Percentiles rank a stretch among this genome's conserved stretches.
Evolutionary conservation across 2,888 invertebrate species (phyloP).

Genomic region (Acronicta aceris): DNA sequence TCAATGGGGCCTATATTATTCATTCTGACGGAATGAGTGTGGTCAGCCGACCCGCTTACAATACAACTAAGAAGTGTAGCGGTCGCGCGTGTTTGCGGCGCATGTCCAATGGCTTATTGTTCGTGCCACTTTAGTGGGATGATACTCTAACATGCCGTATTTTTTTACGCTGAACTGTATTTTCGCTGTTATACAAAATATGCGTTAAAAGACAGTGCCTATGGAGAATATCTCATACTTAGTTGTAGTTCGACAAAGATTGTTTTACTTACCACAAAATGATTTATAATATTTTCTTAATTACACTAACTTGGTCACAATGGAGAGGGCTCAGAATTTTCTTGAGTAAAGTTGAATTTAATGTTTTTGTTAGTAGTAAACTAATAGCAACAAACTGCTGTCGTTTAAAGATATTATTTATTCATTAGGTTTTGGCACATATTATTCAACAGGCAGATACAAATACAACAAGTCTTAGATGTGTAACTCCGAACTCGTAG

Average conservation of each 20-base stretch:
- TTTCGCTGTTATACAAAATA: too few species aligned
- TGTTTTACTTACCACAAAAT: slow-evolving; percentile 22
- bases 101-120: neutral
- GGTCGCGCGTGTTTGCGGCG: neutral
- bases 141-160: neutral
- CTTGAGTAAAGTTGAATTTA: slow-evolving; percentile 7
- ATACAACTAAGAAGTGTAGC: too few species aligned
- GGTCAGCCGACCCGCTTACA: too few species aligned
- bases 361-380: slow-evolving; percentile 13
- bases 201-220: slow-evolving; percentile 51
- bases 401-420: slow-evolving; percentile 21
- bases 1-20: too few species aligned
- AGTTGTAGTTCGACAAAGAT: slow-evolving; percentile 20
- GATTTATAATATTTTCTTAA: slow-evolving; percentile 13
- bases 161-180: neutral
- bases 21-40: too few species aligned
- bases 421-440: slow-evolving; percentile 34
- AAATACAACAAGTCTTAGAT: slow-evolving; percentile 8
- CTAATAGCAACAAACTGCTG: slow-evolving; percentile 21
- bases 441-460: slow-evolving; percentile 14
- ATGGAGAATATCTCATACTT: slow-evolving; percentile 34
- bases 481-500: slow-evolving; percentile 23
- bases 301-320: slow-evolving; percentile 47
- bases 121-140: neutral
- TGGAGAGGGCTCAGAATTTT: slow-evolving; percentile 24